Conservation (phyloP, 2,888 invertebrate genomes). For the Cantharis rufa region DNA sequence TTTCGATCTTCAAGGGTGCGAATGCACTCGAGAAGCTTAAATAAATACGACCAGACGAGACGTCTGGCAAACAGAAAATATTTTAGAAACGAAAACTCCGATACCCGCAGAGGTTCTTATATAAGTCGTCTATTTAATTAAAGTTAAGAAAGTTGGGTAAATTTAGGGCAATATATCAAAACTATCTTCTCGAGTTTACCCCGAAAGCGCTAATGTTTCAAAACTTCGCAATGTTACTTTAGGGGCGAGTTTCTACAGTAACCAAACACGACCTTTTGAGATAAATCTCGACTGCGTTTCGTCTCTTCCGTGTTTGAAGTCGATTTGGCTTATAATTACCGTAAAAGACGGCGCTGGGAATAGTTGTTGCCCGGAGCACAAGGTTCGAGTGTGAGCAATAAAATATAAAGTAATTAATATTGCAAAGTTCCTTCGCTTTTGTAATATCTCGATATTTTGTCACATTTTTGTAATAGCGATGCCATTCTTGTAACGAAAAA, state of each 20-base stretch:
- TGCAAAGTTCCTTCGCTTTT: neutral
- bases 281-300: constrained; percentile 5
- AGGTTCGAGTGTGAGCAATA: neutral
- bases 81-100: neutral
- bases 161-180: constrained; percentile 28
- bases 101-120: neutral
- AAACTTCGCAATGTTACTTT: constrained; percentile 34
- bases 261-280: neutral
- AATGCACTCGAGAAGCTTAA: neutral
- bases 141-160: constrained; percentile 11
- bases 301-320: neutral
- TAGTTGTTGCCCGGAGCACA: neutral
- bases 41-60: neutral
- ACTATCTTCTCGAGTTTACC: constrained; percentile 33
- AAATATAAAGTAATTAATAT: neutral
- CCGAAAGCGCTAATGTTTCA: constrained; percentile 33
- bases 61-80: neutral
- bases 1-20: neutral
- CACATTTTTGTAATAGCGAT: neutral
- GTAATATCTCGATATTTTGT: neutral
- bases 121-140: constrained; percentile 9
- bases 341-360: neutral
- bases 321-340: neutral
- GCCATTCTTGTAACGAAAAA: neutral
- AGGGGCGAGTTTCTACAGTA: constrained; percentile 23